Percentiles rank a stretch among this genome's conserved stretches.
These are phyloP conservation scores for Platalea minor DNA, from an alignment of 2,797 vertebrate species.

Conservation along the genomic window DNA sequence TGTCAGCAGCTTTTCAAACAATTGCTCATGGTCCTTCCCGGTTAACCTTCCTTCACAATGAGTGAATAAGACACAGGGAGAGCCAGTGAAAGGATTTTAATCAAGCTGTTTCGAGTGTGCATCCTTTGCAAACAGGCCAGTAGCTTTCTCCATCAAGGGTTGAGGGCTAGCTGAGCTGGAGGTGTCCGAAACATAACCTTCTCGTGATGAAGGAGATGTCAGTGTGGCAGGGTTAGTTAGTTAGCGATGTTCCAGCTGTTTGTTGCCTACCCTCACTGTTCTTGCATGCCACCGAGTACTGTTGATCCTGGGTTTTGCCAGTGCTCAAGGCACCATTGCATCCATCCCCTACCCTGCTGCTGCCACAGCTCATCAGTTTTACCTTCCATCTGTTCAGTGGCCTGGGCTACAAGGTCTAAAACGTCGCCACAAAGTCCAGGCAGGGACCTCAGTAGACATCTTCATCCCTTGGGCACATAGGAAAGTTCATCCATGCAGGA, in stretches of 20 bases:
- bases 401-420: background rate
- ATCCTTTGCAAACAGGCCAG: background rate
- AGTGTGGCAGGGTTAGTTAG: background rate
- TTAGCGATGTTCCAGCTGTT: background rate
- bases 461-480: background rate
- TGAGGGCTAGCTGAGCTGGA: background rate
- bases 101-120: background rate
- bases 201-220: background rate
- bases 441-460: background rate
- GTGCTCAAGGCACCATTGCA: background rate
- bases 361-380: background rate
- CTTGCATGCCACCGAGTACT: background rate
- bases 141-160: background rate
- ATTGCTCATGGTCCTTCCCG: background rate
- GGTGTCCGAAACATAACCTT: background rate
- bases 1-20: background rate
- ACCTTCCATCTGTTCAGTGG: background rate
- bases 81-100: background rate
- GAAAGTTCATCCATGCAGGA: background rate
- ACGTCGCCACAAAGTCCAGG: background rate
- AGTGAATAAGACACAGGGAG: background rate
- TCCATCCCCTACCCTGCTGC: background rate
- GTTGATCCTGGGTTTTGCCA: background rate
- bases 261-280: background rate
- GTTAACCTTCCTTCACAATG: background rate